Evolutionary conservation across 1,140 invertebrate genomes (phyloP).

Genomic region (Lucilia sericata): DNA sequence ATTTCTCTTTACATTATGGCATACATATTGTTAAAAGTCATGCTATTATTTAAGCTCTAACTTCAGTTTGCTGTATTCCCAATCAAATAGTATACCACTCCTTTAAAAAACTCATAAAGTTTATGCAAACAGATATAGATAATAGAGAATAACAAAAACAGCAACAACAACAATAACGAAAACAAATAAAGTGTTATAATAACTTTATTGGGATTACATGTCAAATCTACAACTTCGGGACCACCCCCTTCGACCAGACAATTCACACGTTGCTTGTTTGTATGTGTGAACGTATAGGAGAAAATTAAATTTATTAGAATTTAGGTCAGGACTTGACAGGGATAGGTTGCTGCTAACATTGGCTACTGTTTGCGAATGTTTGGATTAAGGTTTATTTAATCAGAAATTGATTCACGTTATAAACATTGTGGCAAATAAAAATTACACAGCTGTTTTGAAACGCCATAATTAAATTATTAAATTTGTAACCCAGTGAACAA

Average conservation of each 20-base stretch:
- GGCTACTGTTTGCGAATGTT: no score
- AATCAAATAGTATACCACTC: not conserved
- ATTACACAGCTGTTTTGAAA: not conserved
- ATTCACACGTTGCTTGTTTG: not conserved
- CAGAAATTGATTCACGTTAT: not conserved
- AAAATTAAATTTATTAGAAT: not conserved
- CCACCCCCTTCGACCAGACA: no score
- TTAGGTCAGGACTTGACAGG: not conserved
- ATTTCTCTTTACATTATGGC: no score
- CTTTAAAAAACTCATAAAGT: not conserved
- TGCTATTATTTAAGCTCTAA: no score
- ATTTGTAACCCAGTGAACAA: no score
- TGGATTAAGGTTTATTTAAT: not conserved
- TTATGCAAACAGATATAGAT: not conserved
- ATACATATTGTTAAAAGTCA: no score
- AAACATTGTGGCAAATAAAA: not conserved
- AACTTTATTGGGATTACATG: not conserved
- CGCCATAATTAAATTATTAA: no score
- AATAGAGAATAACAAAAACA: no score
- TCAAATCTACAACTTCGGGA: not conserved
- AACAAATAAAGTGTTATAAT: not conserved
- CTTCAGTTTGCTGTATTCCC: no score
- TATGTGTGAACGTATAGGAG: not conserved
- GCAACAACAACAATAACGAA: no score
- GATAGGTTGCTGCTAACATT: not conserved